Evolutionary conservation across 2,113 vertebrate genomes (phyloP), one percentile per base, ranked within the genome.

Genomic region (Irena cyanogastra): DNA sequence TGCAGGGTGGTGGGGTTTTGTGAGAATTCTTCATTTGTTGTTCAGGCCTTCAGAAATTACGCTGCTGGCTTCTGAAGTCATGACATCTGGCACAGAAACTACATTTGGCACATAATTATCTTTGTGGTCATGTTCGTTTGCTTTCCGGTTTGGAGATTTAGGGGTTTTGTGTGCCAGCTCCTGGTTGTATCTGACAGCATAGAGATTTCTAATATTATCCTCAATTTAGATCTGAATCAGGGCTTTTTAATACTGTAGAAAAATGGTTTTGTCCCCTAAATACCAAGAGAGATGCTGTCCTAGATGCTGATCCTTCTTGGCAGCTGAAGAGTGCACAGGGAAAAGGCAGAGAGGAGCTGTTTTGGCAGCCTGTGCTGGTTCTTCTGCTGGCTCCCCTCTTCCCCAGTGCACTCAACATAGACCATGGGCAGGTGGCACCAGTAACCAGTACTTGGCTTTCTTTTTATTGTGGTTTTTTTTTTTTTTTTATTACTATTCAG

Each of bases 381-480:
- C 4, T 7, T 20, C 30, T 83, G 35, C 70, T 71, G 57, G 11
- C 23, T 89, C 21, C n/a, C 4, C 16, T 28, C 28, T 52, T 49
- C 35, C 50, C 33, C 44, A 19, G 16, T 11, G 30, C 21, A 47
- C 2, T 30, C 77, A 70, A 1, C 13, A 4, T 0, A 35, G 28
- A 8, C 16, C 30, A 1, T 35, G 63, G 30, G 22, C 39, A 54
- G 52, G 41, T n/a, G 30, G 35, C 39, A 64, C 18, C 30, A 30
- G 49, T 28, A 35, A 60, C 35, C 44, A 30, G 39, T 10, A 7
- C 16, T 33, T 22, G 61, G 8, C 7, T 47, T 72, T 24, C 13
- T 39, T 69, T 39, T 27, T 16, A 9, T 27, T 47, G 5, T n/a
- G n/a, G n/a, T n/a, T n/a, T 41, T 41, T 41, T 7, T 6, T 8